Base-by-base conservation (phyloP, 2,113 vertebrate genomes). In the Polypterus bichir region DNA sequence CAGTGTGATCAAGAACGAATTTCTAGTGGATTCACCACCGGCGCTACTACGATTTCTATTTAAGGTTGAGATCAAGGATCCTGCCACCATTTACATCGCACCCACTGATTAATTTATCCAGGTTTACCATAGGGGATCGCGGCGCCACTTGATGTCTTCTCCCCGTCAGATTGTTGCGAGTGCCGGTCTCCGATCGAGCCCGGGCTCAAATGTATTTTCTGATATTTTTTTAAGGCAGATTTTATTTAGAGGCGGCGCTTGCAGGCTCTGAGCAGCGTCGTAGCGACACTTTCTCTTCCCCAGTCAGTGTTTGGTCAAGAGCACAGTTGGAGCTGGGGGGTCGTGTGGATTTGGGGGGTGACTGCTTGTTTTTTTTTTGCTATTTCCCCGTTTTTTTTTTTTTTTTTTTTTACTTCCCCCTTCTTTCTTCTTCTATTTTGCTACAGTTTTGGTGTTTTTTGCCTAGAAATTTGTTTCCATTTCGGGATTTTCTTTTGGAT, bases 171-270 rank as follows among this genome's bases (percentile, higher is more conserved):
- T 59, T 66, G 58, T 59, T 62, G 55, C 46, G 47, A 64, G 59
- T 56, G 44, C 59, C 48, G 69, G 65, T 56, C 64, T 74, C 70
- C 72, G 77, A 80, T 75, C 77, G 78, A 77, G 64, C 63, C 57
- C 64, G 58, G 60, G 64, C 74, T 78, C 72, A 82, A 77, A 81
- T 71, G 69, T 67, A 67, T 66, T 73, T 10, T 49, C 71, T 79
- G 74, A 80, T 70, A 69, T 84, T 82, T 61, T 27, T 62, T 81
- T 74, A 77, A 81, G 73, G 71, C 74, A 75, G 79, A 73, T 81
- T 83, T 80, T 83, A 81, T 83, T 84, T 81, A 84, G 85, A 86
- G 85, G 85, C 83, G 85, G 85, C 62, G 83, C 85, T 85, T 86
- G 76, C 78, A 80, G 76, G 79, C 76, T 83, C 63, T 65, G 76